Base-by-base conservation (phyloP, 2,888 invertebrate species). In the Macaria liturata region DNA sequence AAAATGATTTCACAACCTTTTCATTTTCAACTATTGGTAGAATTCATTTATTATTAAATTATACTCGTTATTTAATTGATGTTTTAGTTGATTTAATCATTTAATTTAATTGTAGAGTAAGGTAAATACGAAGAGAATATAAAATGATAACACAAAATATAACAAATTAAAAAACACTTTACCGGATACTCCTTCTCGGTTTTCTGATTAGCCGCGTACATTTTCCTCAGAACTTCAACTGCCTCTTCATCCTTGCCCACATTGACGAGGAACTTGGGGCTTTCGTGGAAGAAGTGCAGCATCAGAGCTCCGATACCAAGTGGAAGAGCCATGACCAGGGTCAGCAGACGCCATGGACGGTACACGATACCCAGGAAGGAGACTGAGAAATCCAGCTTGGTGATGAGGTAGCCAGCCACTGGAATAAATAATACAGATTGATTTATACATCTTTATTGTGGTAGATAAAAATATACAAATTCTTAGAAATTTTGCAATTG, bases 251-350 rank as follows among this genome's bases (percentile, higher is more conserved):
- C 92, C 42, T 92, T 88, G 3, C 95, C 94, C 39, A 94, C 92
- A 46, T 94, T 93, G 80, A 95, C 94, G 4, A 96, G 84, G 76
- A 95, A 96, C 80, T 96, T 96, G 4, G 96, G 96, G 74, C 95
- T 96, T 79, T 96, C 96, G 7, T 94, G 93, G 70, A 93, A 93
- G 67, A 93, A 91, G 66, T 93, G 88, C 30, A 95, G 84, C 45
- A 93, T 84, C 42, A 94, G 64, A 0, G 94, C 94, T 7, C 95
- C 93, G 0, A 94, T 60, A 0, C 96, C 80, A 47, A 94, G 91
- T 0, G 96, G 95, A 3, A 95, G 54, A 0, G 94, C 87, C 80
- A 93, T 90, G 9, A 93, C 63, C 8, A 88, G 64, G n/a, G 89
- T 84, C 54, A 90, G 71, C 7, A 91, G 80, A 7, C 91, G 78